Percentiles rank a stretch among this genome's conserved stretches.
These are phyloP conservation scores for Paramormyrops hopkinsi DNA, from an alignment of 2,797 vertebrate species.

Conservation along the genomic window DNA sequence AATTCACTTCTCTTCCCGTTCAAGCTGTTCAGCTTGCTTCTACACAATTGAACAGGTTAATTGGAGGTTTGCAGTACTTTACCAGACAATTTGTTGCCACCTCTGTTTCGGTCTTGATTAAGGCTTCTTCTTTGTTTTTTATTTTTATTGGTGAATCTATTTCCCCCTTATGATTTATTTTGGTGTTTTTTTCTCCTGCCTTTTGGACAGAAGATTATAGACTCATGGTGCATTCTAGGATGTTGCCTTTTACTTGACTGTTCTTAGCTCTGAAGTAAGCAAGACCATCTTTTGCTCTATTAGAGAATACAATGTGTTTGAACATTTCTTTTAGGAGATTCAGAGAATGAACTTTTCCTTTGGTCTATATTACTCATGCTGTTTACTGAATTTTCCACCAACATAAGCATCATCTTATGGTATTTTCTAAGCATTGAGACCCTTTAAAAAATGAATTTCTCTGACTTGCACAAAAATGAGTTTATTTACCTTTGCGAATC, in stretches of 20 bases:
- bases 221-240: not conserved
- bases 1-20: constrained; percentile 15
- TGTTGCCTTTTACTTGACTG: not conserved
- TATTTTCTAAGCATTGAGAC: not conserved
- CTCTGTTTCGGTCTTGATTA: not conserved
- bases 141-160: not conserved
- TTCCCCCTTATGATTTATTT: not conserved
- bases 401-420: not conserved
- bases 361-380: not conserved
- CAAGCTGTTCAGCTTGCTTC: constrained; percentile 10
- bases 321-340: not conserved
- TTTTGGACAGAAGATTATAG: not conserved
- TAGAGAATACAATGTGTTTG: not conserved
- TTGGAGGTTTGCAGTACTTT: constrained; percentile 8
- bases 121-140: not conserved
- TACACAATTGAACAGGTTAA: constrained; percentile 18
- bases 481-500: not conserved
- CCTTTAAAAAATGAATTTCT: not conserved
- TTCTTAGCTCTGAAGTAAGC: not conserved
- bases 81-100: not conserved
- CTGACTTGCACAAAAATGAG: not conserved
- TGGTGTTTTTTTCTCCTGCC: not conserved
- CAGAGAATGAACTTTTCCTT: not conserved
- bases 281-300: not conserved
- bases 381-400: not conserved